phyloP scores from a whole-genome alignment of 1,140 invertebrate genomes.

The Drosophila eugracilis region DNA sequence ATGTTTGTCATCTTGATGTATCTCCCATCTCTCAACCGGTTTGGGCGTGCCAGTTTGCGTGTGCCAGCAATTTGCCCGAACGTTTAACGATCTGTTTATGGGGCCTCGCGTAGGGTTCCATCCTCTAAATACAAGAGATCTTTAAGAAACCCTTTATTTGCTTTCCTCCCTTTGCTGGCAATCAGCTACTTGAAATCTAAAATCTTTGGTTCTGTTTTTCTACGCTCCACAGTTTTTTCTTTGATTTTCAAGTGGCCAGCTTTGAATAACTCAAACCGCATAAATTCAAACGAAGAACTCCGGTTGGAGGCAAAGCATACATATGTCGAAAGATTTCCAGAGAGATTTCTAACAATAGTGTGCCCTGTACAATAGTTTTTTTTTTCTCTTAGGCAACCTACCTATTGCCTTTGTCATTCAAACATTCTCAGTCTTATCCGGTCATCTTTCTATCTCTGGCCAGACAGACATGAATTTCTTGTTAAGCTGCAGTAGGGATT shows the following conservation, averaged over 20 bases:
- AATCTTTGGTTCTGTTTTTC: slow-evolving; percentile 14
- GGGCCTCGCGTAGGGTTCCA: slow-evolving; percentile 22
- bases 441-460: slow-evolving; percentile 59
- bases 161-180: slow-evolving; percentile 34
- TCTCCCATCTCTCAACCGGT: slow-evolving; percentile 53
- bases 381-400: slow-evolving; percentile 20
- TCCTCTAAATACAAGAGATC: slow-evolving; percentile 1
- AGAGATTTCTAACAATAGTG: slow-evolving; percentile 55
- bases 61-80: slow-evolving; percentile 74
- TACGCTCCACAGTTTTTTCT: slow-evolving; percentile 8
- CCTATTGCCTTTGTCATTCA: slow-evolving; percentile 69
- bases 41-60: slow-evolving; percentile 66
- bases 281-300: slow-evolving; percentile 80
- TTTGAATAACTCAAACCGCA: slow-evolving; percentile 68
- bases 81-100: slow-evolving; percentile 81
- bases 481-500: slow-evolving; percentile 12
- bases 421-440: slow-evolving; percentile 64
- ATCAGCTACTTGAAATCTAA: slow-evolving; percentile 69
- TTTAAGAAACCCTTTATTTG: slow-evolving; percentile 29
- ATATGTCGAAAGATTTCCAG: slow-evolving; percentile 47
- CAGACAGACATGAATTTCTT: slow-evolving; percentile 55
- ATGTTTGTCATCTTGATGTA: slow-evolving; percentile 59
- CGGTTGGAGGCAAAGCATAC: slow-evolving; percentile 24
- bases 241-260: slow-evolving; percentile 59
- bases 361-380: slow-evolving; percentile 40